A percentile compares a stretch with the other conserved stretches of the same genome.
These are phyloP conservation scores for Gibbula magus DNA, from an alignment of 2,888 invertebrate species.

Conservation along the genomic window DNA sequence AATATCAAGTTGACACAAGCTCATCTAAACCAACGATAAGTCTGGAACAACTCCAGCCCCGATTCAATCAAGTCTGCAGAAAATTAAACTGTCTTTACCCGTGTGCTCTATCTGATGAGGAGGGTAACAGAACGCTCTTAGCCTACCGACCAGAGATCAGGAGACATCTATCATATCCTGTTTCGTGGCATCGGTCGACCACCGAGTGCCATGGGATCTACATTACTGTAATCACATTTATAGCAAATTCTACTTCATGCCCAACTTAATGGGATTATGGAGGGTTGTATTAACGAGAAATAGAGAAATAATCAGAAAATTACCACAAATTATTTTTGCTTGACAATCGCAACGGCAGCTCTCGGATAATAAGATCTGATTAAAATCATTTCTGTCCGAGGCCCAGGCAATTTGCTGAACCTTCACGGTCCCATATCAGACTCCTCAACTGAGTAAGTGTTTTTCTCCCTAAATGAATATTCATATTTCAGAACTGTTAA, in stretches of 20 bases:
- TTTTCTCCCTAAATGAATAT: too few species aligned
- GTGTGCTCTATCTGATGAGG: background rate
- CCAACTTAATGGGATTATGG: constrained; percentile 19
- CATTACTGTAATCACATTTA: constrained; percentile 1
- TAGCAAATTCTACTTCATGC: constrained; percentile 9
- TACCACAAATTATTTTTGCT: constrained; percentile 12
- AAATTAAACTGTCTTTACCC: constrained; percentile 21
- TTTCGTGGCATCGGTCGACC: background rate
- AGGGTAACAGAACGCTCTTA: constrained; percentile 1
- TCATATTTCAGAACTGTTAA: too few species aligned
- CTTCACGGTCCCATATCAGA: too few species aligned
- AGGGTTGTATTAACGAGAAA: constrained; percentile 2
- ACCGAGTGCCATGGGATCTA: background rate
- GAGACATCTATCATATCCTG: background rate
- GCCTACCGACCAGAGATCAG: background rate
- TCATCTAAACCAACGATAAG: constrained; percentile 13
- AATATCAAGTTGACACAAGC: constrained; percentile 14
- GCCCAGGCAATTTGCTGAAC: background rate
- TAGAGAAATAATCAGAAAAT: constrained; percentile 10
- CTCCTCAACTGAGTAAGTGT: too few species aligned
- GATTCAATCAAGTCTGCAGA: constrained; percentile 13
- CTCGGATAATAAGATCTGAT: background rate
- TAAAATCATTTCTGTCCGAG: background rate
- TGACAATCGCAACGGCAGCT: background rate
- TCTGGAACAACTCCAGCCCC: background rate